These are phyloP conservation scores for Bombus ignitus DNA, from an alignment of 1,140 invertebrate genomes.

Conservation along the genomic window DNA sequence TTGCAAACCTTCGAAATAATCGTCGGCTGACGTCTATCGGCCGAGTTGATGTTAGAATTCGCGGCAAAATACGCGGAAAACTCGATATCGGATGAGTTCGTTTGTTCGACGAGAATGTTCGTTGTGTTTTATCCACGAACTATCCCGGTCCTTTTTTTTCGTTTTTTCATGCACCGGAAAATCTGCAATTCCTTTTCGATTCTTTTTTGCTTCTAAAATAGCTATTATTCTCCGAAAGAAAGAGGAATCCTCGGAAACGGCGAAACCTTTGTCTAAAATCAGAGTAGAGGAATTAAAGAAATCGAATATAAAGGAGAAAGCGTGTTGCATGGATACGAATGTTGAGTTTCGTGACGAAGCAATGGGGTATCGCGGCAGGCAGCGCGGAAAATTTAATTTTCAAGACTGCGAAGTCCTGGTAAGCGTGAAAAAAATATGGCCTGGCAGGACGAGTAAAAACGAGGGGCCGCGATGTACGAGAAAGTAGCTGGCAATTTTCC, in stretches of 20 bases:
- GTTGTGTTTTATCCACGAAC: not conserved
- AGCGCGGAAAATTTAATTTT: constrained; percentile 62
- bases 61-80: not conserved
- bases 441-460: constrained; percentile 39
- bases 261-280: not conserved
- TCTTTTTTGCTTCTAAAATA: not conserved
- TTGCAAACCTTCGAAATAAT: not conserved
- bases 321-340: not conserved
- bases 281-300: not conserved
- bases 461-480: not conserved
- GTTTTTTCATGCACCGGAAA: not conserved
- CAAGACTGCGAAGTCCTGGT: constrained; percentile 17
- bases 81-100: not conserved
- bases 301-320: not conserved
- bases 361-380: not conserved
- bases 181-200: not conserved
- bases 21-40: not conserved
- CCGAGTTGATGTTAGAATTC: too few species aligned
- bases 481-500: constrained; percentile 45
- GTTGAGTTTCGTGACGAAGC: not conserved
- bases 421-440: constrained; percentile 45
- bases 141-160: not conserved
- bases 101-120: not conserved
- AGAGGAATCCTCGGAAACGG: not conserved
- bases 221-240: not conserved